Percentiles rank a stretch among this genome's conserved stretches.
Conservation (phyloP, 2,797 vertebrate genomes). For the Oryzias sinensis region DNA sequence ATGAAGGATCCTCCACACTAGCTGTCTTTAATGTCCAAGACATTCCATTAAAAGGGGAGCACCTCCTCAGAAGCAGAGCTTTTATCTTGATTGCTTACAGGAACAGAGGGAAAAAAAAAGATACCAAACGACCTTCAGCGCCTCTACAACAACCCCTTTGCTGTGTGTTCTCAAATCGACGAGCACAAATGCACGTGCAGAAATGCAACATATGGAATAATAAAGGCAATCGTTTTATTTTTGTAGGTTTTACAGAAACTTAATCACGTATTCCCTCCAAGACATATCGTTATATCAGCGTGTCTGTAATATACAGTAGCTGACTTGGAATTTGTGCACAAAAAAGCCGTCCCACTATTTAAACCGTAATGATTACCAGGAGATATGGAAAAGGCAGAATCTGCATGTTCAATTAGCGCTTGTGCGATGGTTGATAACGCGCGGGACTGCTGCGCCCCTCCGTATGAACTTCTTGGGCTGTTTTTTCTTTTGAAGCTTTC, state of each 20-base stretch:
- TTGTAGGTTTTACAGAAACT: slow-evolving; percentile 7
- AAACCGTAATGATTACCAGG: slow-evolving; percentile 77
- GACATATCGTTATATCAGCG: slow-evolving; percentile 28
- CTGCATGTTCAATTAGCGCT: slow-evolving; percentile 78
- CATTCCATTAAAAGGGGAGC: slow-evolving; percentile 82
- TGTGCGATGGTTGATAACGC: slow-evolving; percentile 72
- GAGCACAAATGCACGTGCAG: slow-evolving; percentile 20
- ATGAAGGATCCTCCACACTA: slow-evolving; percentile 78
- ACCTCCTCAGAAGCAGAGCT: slow-evolving; percentile 82
- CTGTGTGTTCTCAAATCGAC: slow-evolving; percentile 30
- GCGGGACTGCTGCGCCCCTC: slow-evolving; percentile 71
- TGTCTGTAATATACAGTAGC: slow-evolving; percentile 28
- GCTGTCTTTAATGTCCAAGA: slow-evolving; percentile 83
- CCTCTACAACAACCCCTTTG: slow-evolving; percentile 57
- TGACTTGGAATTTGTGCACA: slow-evolving; percentile 65
- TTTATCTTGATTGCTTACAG: slow-evolving; percentile 89
- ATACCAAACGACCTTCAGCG: slow-evolving; percentile 77
- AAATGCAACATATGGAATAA: slow-evolving; percentile 13
- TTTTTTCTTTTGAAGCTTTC: slow-evolving; percentile 61
- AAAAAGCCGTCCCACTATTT: slow-evolving; percentile 67
- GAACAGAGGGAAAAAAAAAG: slow-evolving; percentile 59
- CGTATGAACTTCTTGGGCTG: slow-evolving; percentile 67
- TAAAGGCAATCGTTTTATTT: slow-evolving; percentile 2
- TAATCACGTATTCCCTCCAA: slow-evolving; percentile 14
- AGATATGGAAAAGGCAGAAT: slow-evolving; percentile 72